These are phyloP conservation scores for Caretta caretta DNA, from an alignment of 2,113 vertebrate genomes.

Conservation along the genomic window DNA sequence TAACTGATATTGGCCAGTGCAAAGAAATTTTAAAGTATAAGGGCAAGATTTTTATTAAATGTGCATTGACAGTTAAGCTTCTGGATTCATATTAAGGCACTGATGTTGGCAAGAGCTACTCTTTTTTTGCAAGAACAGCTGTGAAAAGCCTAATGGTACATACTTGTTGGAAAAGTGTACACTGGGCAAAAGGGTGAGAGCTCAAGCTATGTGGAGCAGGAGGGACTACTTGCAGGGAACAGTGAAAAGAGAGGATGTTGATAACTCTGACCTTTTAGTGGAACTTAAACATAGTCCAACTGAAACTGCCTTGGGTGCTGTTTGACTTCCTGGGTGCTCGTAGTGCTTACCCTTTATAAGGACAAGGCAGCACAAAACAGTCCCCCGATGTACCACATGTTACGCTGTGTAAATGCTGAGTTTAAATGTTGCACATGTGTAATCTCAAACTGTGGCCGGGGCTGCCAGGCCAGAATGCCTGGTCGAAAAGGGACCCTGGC, in stretches of 20 bases:
- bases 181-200: too few species aligned
- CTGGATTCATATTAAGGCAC: too few species aligned
- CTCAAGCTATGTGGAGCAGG: background rate
- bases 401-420: background rate
- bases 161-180: background rate
- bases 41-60: too few species aligned
- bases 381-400: accelerated
- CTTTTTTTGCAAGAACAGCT: background rate
- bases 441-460: background rate
- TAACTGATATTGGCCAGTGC: too few species aligned
- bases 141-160: background rate
- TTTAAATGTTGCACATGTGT: background rate
- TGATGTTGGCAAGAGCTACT: background rate
- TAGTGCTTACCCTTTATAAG: background rate
- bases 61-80: too few species aligned
- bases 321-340: background rate
- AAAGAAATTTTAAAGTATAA: too few species aligned
- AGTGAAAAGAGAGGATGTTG: background rate
- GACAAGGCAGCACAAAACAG: background rate
- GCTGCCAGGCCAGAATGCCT: too few species aligned
- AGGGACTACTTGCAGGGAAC: background rate
- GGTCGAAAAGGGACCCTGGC: too few species aligned
- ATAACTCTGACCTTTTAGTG: background rate
- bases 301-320: background rate
- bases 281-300: background rate